Evolutionary conservation across 2,797 vertebrate species (phyloP).

Genomic region (Nothura maculosa): DNA sequence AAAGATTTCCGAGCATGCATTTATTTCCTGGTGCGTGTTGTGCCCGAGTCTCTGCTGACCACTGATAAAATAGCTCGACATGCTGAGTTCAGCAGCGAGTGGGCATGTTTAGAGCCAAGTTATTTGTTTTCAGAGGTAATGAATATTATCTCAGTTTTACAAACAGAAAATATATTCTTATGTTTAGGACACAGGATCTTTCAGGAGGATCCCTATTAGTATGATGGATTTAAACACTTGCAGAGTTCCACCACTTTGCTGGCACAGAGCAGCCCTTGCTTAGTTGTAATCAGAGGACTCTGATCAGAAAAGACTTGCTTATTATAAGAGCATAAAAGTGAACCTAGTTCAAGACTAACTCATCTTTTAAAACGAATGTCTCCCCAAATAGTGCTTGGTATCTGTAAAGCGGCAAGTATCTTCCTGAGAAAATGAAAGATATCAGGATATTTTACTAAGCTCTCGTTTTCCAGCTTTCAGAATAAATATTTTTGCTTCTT

Average conservation of each 20-base stretch:
- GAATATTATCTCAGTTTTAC: background rate
- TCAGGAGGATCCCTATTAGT: background rate
- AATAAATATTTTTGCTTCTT: background rate
- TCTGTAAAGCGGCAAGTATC: background rate
- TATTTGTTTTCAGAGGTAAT: accelerated
- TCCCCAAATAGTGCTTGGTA: background rate
- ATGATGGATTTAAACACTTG: background rate
- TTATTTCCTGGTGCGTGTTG: background rate
- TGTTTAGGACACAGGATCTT: background rate
- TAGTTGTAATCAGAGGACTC: background rate
- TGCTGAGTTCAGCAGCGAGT: background rate
- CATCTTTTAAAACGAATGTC: background rate
- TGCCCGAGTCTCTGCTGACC: background rate
- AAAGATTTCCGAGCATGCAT: background rate
- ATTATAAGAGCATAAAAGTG: background rate
- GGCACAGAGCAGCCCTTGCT: background rate
- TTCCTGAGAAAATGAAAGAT: background rate
- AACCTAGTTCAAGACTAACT: background rate
- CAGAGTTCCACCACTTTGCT: background rate
- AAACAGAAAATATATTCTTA: background rate
- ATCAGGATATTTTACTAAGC: background rate
- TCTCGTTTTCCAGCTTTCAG: background rate
- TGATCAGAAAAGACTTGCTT: background rate
- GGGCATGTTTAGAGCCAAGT: accelerated
- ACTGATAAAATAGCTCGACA: background rate